phyloP scores from a whole-genome alignment of 2,113 vertebrate species.

The zebrafish (Danio rerio) region GRCz12tu NC_133191.1:10170501-10171000 shows the following conservation, averaged over 20 bases:
- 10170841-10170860: not conserved
- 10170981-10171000: too few species aligned
- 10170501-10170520: too few species aligned
- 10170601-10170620: not conserved
- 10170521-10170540: too few species aligned
- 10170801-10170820: not conserved
- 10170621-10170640: too few species aligned
- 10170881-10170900: too few species aligned
- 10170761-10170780: constrained; percentile 15
- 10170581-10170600: not conserved
- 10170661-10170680: not conserved
- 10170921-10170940: too few species aligned
- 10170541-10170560: too few species aligned
- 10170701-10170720: constrained; percentile 16
- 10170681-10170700: not conserved
- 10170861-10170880: not conserved
- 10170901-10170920: too few species aligned
- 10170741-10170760: not conserved
- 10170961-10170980: too few species aligned
- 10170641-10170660: not conserved
- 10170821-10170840: not conserved
- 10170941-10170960: too few species aligned
- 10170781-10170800: not conserved
- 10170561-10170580: too few species aligned
- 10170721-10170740: constrained; percentile 2